Conservation (phyloP, 2,888 invertebrate genomes). For the Eilema sororculum region DNA sequence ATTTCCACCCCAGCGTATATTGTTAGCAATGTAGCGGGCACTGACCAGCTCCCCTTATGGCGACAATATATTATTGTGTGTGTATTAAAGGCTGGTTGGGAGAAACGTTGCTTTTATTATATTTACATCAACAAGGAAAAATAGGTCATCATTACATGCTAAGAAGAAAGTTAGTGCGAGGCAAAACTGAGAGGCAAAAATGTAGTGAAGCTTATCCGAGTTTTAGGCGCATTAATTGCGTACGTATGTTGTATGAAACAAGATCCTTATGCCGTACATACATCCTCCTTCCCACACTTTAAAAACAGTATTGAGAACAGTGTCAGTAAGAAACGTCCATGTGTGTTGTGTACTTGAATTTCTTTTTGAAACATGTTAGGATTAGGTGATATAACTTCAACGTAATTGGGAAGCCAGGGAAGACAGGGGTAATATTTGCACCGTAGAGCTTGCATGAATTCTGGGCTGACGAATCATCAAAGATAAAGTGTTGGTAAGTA, state of each 20-base stretch:
- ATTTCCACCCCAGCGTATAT: conserved; percentile 34
- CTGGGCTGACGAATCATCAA: too few species aligned
- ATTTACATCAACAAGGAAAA: not conserved
- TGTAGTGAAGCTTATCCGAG: too few species aligned
- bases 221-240: too few species aligned
- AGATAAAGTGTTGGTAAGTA: too few species aligned
- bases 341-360: not conserved
- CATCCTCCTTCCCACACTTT: not conserved
- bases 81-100: not conserved
- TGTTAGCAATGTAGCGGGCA: conserved; percentile 13
- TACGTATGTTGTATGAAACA: not conserved
- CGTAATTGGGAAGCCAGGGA: too few species aligned
- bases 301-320: conserved; percentile 1
- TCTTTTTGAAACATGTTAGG: too few species aligned
- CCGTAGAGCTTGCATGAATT: too few species aligned
- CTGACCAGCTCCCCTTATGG: not conserved
- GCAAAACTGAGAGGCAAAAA: too few species aligned
- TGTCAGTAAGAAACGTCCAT: not conserved
- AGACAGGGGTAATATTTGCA: not conserved
- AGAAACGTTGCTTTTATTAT: not conserved
- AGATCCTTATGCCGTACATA: not conserved
- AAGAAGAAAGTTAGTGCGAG: too few species aligned
- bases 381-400: not conserved
- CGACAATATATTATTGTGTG: not conserved
- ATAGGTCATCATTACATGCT: too few species aligned